These are phyloP conservation scores for Schizotus pectinicornis DNA, from an alignment of 2,888 invertebrate genomes.

Conservation along the genomic window DNA sequence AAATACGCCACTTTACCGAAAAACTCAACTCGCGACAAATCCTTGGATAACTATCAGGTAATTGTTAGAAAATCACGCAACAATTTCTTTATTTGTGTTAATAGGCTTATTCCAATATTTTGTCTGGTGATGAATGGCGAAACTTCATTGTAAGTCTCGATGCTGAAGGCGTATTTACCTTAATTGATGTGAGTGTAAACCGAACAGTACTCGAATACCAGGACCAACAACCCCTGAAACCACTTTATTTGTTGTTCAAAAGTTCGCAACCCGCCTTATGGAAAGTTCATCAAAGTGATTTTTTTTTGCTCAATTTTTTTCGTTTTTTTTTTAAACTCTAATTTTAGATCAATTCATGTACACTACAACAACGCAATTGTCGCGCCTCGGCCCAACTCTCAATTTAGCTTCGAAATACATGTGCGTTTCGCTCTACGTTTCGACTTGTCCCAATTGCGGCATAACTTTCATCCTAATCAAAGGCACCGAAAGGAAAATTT, in stretches of 20 bases:
- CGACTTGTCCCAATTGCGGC: slow-evolving; percentile 47
- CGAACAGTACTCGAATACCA: slow-evolving; percentile 43
- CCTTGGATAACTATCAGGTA: slow-evolving; percentile 36
- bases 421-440: slow-evolving; percentile 48
- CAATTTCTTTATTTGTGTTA: slow-evolving; percentile 4
- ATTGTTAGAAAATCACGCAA: slow-evolving; percentile 5
- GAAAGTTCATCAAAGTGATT: slow-evolving; percentile 54
- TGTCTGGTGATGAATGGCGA: slow-evolving; percentile 51
- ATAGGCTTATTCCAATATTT: slow-evolving; percentile 45
- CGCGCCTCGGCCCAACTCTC: slow-evolving; percentile 49
- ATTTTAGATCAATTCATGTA: slow-evolving; percentile 51
- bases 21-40: slow-evolving; percentile 25
- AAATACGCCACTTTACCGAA: slow-evolving; percentile 40
- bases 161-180: slow-evolving; percentile 38
- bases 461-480: slow-evolving; percentile 47
- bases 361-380: slow-evolving; percentile 46
- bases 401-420: slow-evolving; percentile 43
- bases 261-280: slow-evolving; percentile 48
- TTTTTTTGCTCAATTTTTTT: neutral
- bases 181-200: slow-evolving; percentile 46
- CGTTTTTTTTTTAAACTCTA: slow-evolving; percentile 1
- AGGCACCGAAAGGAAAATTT: slow-evolving; percentile 31
- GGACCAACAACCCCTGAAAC: slow-evolving; percentile 41
- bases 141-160: slow-evolving; percentile 45
- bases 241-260: slow-evolving; percentile 47